Conservation (phyloP, 2,888 invertebrate genomes). For the Latrodectus elegans region DNA sequence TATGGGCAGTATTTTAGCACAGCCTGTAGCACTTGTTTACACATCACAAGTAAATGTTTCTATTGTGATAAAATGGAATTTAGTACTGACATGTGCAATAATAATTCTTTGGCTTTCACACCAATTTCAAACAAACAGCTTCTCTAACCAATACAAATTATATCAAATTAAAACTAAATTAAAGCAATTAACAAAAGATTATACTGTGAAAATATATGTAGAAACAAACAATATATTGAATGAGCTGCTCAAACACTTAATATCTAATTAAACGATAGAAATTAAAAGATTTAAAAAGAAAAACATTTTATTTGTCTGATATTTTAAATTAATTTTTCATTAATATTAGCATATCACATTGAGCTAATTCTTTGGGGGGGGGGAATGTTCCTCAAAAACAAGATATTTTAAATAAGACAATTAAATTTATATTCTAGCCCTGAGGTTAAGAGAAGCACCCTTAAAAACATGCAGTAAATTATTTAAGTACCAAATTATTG, state of each 20-base stretch:
- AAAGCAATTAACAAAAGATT: not conserved
- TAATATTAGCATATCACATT: not conserved
- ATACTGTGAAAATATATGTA: not conserved
- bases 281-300: slow-evolving; percentile 5
- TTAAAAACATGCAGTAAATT: slow-evolving; percentile 19
- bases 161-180: not conserved
- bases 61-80: slow-evolving; percentile 49
- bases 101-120: slow-evolving; percentile 43
- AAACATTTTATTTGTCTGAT: not conserved
- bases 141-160: not conserved
- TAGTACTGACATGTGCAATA: slow-evolving; percentile 39
- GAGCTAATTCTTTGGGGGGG: not conserved
- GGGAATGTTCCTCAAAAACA: slow-evolving; percentile 21
- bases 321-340: not conserved
- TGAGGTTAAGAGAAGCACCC: slow-evolving; percentile 41
- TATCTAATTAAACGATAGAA: not conserved
- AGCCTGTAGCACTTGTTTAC: slow-evolving; percentile 49
- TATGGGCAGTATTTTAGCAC: slow-evolving; percentile 64
- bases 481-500: slow-evolving; percentile 10
- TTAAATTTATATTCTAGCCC: slow-evolving; percentile 27
- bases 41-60: slow-evolving; percentile 25
- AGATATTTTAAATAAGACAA: slow-evolving; percentile 9
- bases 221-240: slow-evolving; percentile 5
- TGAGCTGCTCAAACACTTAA: not conserved
- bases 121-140: slow-evolving; percentile 9